Evolutionary conservation across 2,888 invertebrate genomes (phyloP).

Genomic region (Plebejus melissa): DNA sequence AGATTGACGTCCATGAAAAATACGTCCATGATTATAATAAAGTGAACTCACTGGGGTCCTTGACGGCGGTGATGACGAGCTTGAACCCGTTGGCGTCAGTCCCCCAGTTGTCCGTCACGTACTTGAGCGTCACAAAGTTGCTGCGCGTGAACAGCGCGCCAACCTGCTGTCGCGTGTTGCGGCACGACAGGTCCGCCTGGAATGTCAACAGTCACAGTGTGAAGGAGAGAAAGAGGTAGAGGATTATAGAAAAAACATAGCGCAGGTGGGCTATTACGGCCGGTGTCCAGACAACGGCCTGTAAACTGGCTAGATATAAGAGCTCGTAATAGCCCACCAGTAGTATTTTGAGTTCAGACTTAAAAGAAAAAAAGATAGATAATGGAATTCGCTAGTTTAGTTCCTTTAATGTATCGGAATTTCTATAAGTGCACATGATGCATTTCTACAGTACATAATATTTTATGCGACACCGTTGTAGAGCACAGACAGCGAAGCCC

Average conservation of each 20-base stretch:
- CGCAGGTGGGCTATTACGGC: too few relatives aligned
- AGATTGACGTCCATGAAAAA: too few relatives aligned
- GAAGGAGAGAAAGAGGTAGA: background rate
- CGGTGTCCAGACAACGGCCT: too few relatives aligned
- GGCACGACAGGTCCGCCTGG: constrained; percentile 94
- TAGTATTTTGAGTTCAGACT: too few relatives aligned
- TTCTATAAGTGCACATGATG: too few relatives aligned
- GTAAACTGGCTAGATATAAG: too few relatives aligned
- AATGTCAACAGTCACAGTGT: constrained; percentile 43
- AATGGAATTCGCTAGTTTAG: too few relatives aligned
- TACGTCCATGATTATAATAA: background rate
- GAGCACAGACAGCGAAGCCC: background rate
- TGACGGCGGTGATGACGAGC: constrained; percentile 95
- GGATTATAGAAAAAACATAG: background rate
- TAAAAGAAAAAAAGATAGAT: too few relatives aligned
- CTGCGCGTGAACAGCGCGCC: constrained; percentile 94
- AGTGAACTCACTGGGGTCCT: constrained; percentile 89
- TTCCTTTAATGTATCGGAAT: too few relatives aligned
- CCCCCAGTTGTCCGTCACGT: constrained; percentile 96
- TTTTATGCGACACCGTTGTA: too few relatives aligned
- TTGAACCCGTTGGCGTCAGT: constrained; percentile 95
- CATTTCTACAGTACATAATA: too few relatives aligned
- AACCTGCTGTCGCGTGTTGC: constrained; percentile 92
- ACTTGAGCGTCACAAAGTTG: constrained; percentile 95
- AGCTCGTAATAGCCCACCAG: too few relatives aligned